Evolutionary conservation across 2,797 vertebrate genomes (phyloP), one percentile per base, ranked within the genome.

Genomic region (Nothura maculosa): DNA sequence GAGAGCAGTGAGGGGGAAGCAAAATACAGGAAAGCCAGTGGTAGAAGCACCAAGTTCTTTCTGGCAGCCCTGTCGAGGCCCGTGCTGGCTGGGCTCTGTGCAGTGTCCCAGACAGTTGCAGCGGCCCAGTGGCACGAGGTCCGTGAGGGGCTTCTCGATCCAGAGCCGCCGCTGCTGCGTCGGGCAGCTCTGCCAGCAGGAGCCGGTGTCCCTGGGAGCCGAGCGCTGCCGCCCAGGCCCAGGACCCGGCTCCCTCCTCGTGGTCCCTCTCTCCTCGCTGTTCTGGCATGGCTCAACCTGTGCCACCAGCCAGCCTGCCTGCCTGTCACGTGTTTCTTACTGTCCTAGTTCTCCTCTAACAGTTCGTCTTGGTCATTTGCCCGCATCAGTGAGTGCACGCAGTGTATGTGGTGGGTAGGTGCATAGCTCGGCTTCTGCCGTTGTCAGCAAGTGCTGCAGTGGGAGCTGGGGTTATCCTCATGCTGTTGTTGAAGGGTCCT

Each of bases 201-300:
- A 50, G 45, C 92, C 28, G 17, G 5, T 4, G 57, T 32, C 57
- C 66, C 28, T 5, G 58, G 66, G 58, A 70, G 81, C 87, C 50
- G 63, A 47, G 58, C 81, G 72, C n/a, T 62, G 72, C 55, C 60
- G 7, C 55, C 81, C 88, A 62, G 64, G 69, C 18, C 6, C 67
- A 61, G 81, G 75, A 54, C 54, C 76, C 47, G 32, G 25, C 47
- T 19, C 38, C 34, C 30, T 45, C 63, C 47, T 83, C 85, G 6
- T 67, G 85, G 81, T 48, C 24, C 60, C 32, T 57, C 63, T 87
- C 61, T 91, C 48, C 80, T 64, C 27, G 8, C 67, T 69, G 77
- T 80, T 66, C 60, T n/a, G 85, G 90, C 89, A 91, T 92, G 85
- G 34, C 78, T 66, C 57, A 85, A 61, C 76, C 87, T 86, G 60